Conservation (phyloP, 2,113 vertebrate species). For the Menura novaehollandiae region DNA sequence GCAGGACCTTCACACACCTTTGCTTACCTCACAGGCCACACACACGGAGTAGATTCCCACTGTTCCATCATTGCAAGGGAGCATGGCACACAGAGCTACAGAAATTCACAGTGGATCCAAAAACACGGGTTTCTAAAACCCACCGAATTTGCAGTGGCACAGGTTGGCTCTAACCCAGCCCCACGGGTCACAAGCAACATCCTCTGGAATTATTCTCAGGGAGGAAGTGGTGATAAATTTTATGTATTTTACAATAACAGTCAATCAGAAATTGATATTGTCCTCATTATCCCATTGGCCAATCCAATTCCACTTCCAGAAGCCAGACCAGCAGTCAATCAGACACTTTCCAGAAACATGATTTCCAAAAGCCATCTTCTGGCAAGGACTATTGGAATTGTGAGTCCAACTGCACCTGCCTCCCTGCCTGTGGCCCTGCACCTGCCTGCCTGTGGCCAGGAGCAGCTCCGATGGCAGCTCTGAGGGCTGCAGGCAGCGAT, state of each 20-base stretch:
- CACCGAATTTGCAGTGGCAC: background rate
- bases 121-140: background rate
- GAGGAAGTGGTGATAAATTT: background rate
- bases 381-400: background rate
- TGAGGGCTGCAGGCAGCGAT: background rate
- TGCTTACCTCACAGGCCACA: background rate
- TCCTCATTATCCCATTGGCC: background rate
- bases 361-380: background rate
- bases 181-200: fast-evolving
- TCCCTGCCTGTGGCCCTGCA: background rate
- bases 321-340: background rate
- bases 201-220: background rate
- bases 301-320: background rate
- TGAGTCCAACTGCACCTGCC: background rate
- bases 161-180: background rate
- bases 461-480: background rate
- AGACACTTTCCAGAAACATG: background rate
- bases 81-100: background rate
- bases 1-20: background rate
- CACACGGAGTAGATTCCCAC: fast-evolving
- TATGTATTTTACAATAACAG: background rate
- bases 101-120: background rate
- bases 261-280: background rate
- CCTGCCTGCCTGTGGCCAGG: background rate
- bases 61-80: background rate